Evolutionary conservation across 2,113 vertebrate species (phyloP), one percentile per base, ranked within the genome.

Genomic region (Brachypteracias leptosomus): DNA sequence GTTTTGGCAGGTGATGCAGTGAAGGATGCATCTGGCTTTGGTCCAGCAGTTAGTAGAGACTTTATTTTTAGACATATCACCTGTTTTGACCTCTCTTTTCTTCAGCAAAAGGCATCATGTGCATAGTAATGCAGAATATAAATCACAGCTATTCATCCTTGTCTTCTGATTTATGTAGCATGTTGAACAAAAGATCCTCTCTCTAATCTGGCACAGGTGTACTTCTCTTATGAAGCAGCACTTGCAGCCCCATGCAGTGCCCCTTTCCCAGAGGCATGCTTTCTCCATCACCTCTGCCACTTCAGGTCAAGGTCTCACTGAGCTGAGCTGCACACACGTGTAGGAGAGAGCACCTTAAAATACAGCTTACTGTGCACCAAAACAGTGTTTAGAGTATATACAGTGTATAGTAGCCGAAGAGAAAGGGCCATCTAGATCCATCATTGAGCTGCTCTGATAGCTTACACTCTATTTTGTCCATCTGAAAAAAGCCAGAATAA

Each of bases 231-330:
- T 5, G 7, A 46, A 58, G 40, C 72, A 80, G 62, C 66, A 36
- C 33, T 47, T 47, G 18, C 0, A 0, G 16, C 4, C 42, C n/a
- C 6, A 0, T 16, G 28, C 52, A 46, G 47, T 9, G 26, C 10
- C 66, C 51, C 55, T 61, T 46, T 61, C 46, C 46, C 81, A 46
- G 49, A 15, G 40, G 4, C 28, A 49, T 4, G 0, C 18, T 38
- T 67, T 12, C 65, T 17, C 57, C 54, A 47, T 52, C 47, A 77
- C 75, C 49, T 49, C n/a, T 55, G 52, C 51, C 81, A 57, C 63
- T 44, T 47, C 38, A 52, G 57, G 63, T 12, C 1, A 1, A 40
- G 24, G 4, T 38, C 16, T 46, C 11, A 17, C 74, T 38, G 24
- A 73, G 63, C 67, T 59, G 52, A 63, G 38, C 33, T 17, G 31